Percentiles rank a stretch among this genome's conserved stretches.
These are phyloP conservation scores for Pyrocoelia pectoralis DNA, from an alignment of 2,888 invertebrate species.

Conservation along the genomic window DNA sequence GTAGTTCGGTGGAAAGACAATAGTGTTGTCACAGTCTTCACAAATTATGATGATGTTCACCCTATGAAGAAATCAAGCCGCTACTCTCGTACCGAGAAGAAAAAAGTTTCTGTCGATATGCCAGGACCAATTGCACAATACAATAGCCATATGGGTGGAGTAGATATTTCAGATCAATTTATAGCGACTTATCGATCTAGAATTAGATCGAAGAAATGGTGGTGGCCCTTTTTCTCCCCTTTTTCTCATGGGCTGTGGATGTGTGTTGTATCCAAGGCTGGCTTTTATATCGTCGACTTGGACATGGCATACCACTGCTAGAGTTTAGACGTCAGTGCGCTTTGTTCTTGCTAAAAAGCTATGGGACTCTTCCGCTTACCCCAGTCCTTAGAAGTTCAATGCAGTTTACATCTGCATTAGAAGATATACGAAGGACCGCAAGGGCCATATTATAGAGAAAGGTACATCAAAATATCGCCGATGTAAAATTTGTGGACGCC, in stretches of 20 bases:
- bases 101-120: background rate
- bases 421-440: slow-evolving; percentile 1
- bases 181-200: background rate
- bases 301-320: background rate
- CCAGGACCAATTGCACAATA: slow-evolving; percentile 3
- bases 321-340: no score
- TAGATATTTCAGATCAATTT: slow-evolving; percentile 12
- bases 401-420: background rate
- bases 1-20: background rate
- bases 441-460: slow-evolving; percentile 2
- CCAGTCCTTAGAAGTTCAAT: background rate
- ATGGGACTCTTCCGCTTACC: background rate
- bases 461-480: background rate
- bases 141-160: no score
- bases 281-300: background rate
- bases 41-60: background rate
- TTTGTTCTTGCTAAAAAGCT: background rate
- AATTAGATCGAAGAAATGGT: slow-evolving; percentile 17
- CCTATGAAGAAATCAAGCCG: background rate
- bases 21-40: background rate
- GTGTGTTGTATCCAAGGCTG: slow-evolving; percentile 8
- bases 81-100: background rate
- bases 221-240: no score
- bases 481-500: background rate
- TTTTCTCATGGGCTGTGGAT: slow-evolving; percentile 15